Conservation (phyloP, 2,797 vertebrate species). For the Lates japonicus region DNA sequence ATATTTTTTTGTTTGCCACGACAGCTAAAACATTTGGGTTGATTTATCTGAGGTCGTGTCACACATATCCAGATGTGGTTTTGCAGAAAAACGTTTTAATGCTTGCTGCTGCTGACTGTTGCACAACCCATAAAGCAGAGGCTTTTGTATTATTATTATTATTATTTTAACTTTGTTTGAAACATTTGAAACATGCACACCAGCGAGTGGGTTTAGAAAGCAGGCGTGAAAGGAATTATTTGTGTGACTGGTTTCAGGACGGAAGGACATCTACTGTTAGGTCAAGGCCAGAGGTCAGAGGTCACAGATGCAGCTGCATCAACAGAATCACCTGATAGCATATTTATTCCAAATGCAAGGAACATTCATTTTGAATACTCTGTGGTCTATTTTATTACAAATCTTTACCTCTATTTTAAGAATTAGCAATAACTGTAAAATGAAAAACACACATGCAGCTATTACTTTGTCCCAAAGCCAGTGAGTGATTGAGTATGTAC, state of each 20-base stretch:
- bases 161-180: conserved; percentile 2
- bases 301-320: conserved; percentile 29
- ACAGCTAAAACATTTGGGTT: conserved; percentile 41
- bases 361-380: conserved; percentile 28
- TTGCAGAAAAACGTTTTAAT: conserved; percentile 23
- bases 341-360: conserved; percentile 59
- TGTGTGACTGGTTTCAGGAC: not conserved
- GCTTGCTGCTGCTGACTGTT: conserved; percentile 66
- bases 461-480: conserved; percentile 47
- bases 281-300: conserved; percentile 12
- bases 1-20: conserved; percentile 4
- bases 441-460: conserved; percentile 51
- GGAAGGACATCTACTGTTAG: conserved; percentile 3
- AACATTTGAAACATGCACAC: conserved; percentile 3
- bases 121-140: conserved; percentile 48
- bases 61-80: conserved; percentile 39
- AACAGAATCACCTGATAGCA: conserved; percentile 14
- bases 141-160: conserved; percentile 10
- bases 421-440: conserved; percentile 35
- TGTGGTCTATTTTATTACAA: conserved; percentile 55
- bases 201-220: not conserved
- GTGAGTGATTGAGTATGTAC: conserved; percentile 17
- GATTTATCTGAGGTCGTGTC: conserved; percentile 34
- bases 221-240: not conserved
- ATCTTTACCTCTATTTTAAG: conserved; percentile 56